Percentiles rank a stretch among this genome's conserved stretches.
Conservation (phyloP, 1,140 invertebrate genomes). For the Holcopasites calliopsidis region DNA sequence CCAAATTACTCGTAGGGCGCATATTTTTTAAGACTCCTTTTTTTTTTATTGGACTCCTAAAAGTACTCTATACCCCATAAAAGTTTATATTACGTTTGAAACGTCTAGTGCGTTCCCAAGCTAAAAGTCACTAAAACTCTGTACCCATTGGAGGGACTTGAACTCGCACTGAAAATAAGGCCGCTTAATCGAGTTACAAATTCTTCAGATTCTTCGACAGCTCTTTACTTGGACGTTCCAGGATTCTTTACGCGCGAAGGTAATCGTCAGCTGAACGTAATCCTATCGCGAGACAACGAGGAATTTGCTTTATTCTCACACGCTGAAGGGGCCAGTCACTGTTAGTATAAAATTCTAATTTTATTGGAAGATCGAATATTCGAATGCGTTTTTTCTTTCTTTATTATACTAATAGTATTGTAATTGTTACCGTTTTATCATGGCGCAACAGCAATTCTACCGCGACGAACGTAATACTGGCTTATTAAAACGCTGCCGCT, state of each 20-base stretch:
- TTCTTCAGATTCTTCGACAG: neutral
- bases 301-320: too few species aligned
- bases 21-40: neutral
- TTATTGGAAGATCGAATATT: too few species aligned
- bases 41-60: neutral
- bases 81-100: neutral
- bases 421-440: neutral
- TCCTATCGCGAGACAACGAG: too few species aligned
- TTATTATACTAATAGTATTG: neutral
- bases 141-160: neutral
- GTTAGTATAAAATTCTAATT: too few species aligned
- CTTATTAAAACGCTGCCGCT: neutral
- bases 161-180: neutral
- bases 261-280: too few species aligned
- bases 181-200: constrained; percentile 15
- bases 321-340: too few species aligned
- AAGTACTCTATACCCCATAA: neutral
- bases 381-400: neutral
- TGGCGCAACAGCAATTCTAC: neutral
- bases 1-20: neutral
- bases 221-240: neutral
- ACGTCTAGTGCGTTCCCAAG: neutral
- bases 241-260: neutral
- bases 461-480: neutral
- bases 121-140: neutral